These are phyloP conservation scores for Turnix velox DNA, from an alignment of 2,113 vertebrate genomes.

Conservation along the genomic window DNA sequence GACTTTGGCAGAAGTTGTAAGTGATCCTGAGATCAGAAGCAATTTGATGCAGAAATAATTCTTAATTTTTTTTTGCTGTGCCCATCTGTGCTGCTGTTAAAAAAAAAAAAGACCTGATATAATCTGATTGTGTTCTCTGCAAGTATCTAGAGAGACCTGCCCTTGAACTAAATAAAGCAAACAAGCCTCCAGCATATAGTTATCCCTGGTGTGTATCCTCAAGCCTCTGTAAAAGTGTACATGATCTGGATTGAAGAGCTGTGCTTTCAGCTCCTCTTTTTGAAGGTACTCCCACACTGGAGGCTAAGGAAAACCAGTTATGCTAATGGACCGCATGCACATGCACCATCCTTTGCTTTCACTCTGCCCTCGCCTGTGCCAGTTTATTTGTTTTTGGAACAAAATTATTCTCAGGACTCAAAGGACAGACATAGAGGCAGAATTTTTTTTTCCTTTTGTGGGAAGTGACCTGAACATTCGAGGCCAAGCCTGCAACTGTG, in stretches of 20 bases:
- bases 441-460: neutral
- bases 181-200: conserved; percentile 6
- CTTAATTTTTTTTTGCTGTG: neutral
- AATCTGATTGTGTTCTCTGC: neutral
- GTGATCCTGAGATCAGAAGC: neutral
- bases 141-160: conserved; percentile 11
- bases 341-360: neutral
- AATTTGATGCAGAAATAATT: neutral
- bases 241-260: neutral
- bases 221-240: neutral
- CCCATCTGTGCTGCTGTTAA: neutral
- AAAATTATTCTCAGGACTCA: neutral
- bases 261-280: neutral
- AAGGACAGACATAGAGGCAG: neutral
- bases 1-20: neutral
- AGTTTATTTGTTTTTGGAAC: neutral
- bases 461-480: neutral
- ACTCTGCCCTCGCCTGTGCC: neutral
- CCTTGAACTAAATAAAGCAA: conserved; percentile 46
- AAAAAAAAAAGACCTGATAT: neutral
- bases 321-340: neutral
- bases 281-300: neutral
- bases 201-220: neutral
- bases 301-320: neutral
- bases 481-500: neutral